Evolutionary conservation across 2,113 vertebrate genomes (phyloP).

Genomic region (Aegithalos caudatus): DNA sequence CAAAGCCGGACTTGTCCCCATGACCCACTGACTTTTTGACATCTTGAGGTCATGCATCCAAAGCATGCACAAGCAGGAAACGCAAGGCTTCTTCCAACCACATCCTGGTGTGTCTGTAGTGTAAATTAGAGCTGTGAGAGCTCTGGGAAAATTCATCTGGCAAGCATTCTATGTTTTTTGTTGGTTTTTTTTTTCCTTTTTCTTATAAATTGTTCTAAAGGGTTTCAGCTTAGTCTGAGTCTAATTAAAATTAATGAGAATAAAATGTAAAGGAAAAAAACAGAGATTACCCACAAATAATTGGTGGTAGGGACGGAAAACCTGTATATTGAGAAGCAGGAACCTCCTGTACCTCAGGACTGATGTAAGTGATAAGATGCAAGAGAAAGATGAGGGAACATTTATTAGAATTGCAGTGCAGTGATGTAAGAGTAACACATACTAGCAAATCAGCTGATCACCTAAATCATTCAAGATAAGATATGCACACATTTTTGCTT

Average conservation of each 20-base stretch:
- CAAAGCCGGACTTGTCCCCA: slow-evolving; percentile 16
- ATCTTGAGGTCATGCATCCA: slow-evolving; percentile 52
- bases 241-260: slow-evolving; percentile 16
- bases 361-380: background rate
- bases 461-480: background rate
- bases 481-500: background rate
- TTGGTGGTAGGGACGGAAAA: background rate
- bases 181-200: slow-evolving; percentile 52
- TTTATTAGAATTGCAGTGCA: background rate
- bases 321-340: background rate
- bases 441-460: background rate
- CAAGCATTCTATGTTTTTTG: slow-evolving; percentile 7
- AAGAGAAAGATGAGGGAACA: background rate
- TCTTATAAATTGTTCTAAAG: slow-evolving; percentile 6
- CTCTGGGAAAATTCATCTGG: slow-evolving; percentile 60
- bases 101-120: slow-evolving; percentile 53
- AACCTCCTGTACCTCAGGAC: background rate
- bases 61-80: slow-evolving; percentile 64
- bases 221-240: background rate
- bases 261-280: background rate
- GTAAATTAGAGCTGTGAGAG: slow-evolving; percentile 49
- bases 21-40: slow-evolving; percentile 58
- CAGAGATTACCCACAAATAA: background rate
- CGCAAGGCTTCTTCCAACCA: slow-evolving; percentile 39
- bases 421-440: background rate